Evolutionary conservation across 1,140 invertebrate species (phyloP), one percentile per base, ranked within the genome.

Genomic region (Atopsyche davidsoni): DNA sequence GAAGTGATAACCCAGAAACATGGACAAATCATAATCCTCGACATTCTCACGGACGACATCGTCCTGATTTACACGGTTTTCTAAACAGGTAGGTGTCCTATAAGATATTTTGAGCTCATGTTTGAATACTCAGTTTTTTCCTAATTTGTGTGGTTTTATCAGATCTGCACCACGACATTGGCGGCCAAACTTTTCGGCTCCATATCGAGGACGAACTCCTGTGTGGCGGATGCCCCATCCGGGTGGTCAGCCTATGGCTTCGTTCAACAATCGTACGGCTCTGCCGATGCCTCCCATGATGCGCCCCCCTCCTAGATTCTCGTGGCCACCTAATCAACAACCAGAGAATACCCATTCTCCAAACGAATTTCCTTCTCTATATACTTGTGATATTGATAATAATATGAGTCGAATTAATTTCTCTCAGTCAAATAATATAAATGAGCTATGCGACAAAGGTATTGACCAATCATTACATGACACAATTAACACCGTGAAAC

Each of bases 401-500:
- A 52, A 11, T 24, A 31, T 3, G 28, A 46, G 9, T 24, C 19
- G 4, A 23, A 34, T 2, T 14, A 46, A 40, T 28, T 24, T 28
- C 13, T 7, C 13, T 13, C 13, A 28, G 25, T 28, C 25, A 28
- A 28, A 28, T 13, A 52, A 41, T 16, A 14, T 22, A 39, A 41
- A 17, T 10, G 19, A 51, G 18, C 22, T 35, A n/a, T 24, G 17
- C 25, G 39, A 45, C 25, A 35, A 28, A 43, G 35, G 46, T 1
- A 31, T 31, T 23, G 56, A 58, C 21, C 18, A 48, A 44, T 22
- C 39, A 34, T 35, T 58, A 18, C 14, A 35, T 25, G 56, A 53
- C 31, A 51, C 51, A 1, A 58, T 58, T 11, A 45, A 58, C 25
- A 51, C 48, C 1, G 56, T 58, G 4, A 58, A 58, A 41, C 19